Base-by-base conservation (phyloP, 2,797 vertebrate species). In the Hephaestus fuliginosus region DNA sequence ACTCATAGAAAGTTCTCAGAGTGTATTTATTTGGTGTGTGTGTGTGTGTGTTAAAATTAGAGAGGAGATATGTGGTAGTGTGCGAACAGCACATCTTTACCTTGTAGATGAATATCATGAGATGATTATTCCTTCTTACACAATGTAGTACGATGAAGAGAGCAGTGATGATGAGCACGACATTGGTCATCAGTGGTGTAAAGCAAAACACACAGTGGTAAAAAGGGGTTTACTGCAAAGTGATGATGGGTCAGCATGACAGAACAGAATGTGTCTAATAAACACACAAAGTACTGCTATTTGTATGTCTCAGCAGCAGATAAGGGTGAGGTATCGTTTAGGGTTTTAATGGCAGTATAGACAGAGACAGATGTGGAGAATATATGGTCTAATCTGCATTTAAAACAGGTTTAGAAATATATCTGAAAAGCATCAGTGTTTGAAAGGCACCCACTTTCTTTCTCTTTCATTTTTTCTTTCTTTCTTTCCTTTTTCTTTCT, bases 111-210 rank as follows among this genome's bases (percentile, higher is more conserved):
- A 36, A 36, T 7, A 36, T 36, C 36, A 39, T 8, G 48, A 68
- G 20, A 7, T 41, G 43, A 49, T n/a, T n/a, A 55, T 8, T 65
- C 18, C 64, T 18, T 52, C 22, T 33, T 33, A 7, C 10, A 22
- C 30, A 49, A 13, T 52, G 4, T 7, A 36, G 9, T n/a, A 17
- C 36, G 8, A 14, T 15, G 12, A 5, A 78, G 43, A 64, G 12
- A 43, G 51, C 17, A 14, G 10, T 39, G 5, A 25, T 25, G 61
- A 71, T 65, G 33, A 48, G 20, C 25, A 20, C 0, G 4, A 10
- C 14, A 44, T 60, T 2, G 20, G 57, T 70, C 65, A 77, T 62
- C 60, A 46, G 20, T 74, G 51, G 22, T 33, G 30, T 22, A n/a
- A 28, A 66, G 46, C 43, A 14, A 7, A 44, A 10, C 22, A 25